phyloP scores from a whole-genome alignment of 2,797 vertebrate species.

The Atherinosoma microstoma region DNA sequence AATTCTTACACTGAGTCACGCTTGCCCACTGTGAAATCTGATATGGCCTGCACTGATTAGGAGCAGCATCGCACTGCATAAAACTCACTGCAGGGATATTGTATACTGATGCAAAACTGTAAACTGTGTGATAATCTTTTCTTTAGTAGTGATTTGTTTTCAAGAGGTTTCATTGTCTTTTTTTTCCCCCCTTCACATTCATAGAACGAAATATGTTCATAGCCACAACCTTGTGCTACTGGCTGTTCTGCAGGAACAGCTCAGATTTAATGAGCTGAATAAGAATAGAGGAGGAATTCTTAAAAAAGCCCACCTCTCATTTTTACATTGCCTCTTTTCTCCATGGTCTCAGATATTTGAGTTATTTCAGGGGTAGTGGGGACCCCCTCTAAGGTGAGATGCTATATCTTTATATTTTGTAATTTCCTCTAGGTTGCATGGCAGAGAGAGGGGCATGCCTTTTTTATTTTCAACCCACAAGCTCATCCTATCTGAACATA shows the following conservation, averaged over 20 bases:
- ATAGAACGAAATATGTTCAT: constrained; percentile 26
- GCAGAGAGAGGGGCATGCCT: not conserved
- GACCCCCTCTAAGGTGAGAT: not conserved
- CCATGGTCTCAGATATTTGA: not conserved
- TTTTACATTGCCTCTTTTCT: constrained; percentile 14
- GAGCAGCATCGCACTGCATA: constrained; percentile 50
- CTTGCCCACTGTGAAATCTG: constrained; percentile 75
- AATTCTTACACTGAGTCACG: constrained; percentile 73
- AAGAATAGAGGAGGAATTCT: constrained; percentile 19
- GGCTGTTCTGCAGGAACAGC: constrained; percentile 19
- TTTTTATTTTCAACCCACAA: not conserved
- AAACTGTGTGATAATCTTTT: constrained; percentile 17
- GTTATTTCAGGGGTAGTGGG: not conserved
- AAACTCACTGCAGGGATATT: constrained; percentile 54
- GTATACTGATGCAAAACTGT: constrained; percentile 38
- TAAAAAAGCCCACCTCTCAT: constrained; percentile 13
- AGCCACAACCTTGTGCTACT: constrained; percentile 25
- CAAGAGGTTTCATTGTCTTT: constrained; percentile 3
- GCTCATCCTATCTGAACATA: constrained; percentile 5
- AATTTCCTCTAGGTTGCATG: not conserved
- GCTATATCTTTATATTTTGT: not conserved
- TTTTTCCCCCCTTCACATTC: constrained; percentile 33
- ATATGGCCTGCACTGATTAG: constrained; percentile 69
- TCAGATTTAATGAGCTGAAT: constrained; percentile 29
- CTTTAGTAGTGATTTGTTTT: constrained; percentile 27